Evolutionary conservation across 2,113 vertebrate species (phyloP), one percentile per base, ranked within the genome.

Genomic region (Galeopterus variegatus): DNA sequence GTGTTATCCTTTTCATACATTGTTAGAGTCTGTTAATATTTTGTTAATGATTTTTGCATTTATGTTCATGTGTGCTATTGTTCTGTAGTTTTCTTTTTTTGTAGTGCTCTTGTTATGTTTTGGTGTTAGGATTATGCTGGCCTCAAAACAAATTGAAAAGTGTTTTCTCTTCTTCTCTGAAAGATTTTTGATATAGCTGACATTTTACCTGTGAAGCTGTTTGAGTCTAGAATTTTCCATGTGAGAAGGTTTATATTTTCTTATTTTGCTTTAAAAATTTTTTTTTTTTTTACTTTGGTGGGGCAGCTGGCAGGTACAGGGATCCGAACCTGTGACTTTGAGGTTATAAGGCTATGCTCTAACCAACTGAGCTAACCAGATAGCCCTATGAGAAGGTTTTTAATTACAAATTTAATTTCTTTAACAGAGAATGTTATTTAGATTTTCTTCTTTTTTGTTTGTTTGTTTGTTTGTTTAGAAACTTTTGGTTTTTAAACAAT

Each of bases 401-500:
- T 83, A 87, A 89, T 67, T 62, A 69, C 17, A 96, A 92, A 72
- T 81, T 73, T 76, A 92, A 58, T 86, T 96, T 81, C 26, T 90
- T 84, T 58, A 84, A 90, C 24, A 82, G 23, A 12, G 79, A 79
- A 48, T 31, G 19, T 36, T 28, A 21, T 69, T 92, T 5, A 65
- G 14, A 73, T 88, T 96, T 89, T 91, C 36, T 79, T 79, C 0
- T 87, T 90, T 76, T 24, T 64, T 89, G n/a, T n/a, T n/a, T n/a
- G n/a, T n/a, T 88, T 84, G n/a, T 67, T 77, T 65, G 75, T 24
- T 88, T 3, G 41, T 41, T 90, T 72, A 31, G 33, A 79, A 96
- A 83, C 28, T 90, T 94, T 28, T 48, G 19, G 28, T 50, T 96
- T 93, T 85, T 58, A 76, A 86, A 36, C 73, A 96, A 31, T 67